Base-by-base conservation (phyloP, 2,113 vertebrate species). In the Pagrus major region DNA sequence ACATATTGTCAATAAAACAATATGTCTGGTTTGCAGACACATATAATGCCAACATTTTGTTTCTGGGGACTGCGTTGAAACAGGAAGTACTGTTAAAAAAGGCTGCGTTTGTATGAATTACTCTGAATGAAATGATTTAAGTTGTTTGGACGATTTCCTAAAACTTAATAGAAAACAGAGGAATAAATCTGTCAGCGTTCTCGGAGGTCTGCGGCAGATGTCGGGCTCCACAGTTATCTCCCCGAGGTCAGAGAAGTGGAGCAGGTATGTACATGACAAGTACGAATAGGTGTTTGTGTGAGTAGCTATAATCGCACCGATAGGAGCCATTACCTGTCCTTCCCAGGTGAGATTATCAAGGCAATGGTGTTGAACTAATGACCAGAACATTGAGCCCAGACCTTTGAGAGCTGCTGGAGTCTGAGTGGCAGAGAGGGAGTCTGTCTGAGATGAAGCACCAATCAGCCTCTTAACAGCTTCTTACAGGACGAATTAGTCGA, bases 311-410 rank as follows among this genome's bases (percentile, higher is more conserved):
- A 93, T 92, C 90, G 90, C 49, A 14, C 84, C 77, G 85, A 90
- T 83, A 89, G 84, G 87, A 92, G 59, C 88, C 91, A 91, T 94
- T 94, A 92, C 91, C 91, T 91, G 92, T 86, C 74, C 90, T 85
- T 91, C 93, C 90, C 92, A 93, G 92, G 91, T 94, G 88, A 91
- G 85, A 92, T 92, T 92, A 93, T 94, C 83, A 92, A 91, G 87
- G 90, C 92, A 92, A 90, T 90, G 91, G 89, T 90, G 78, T 88
- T 76, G 90, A 93, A 94, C 94, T 93, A 92, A 95, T 90, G 92
- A 93, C 90, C 76, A 81, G 84, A 93, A 91, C 89, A 88, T 86
- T 85, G 86, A 86, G 89, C 88, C 85, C 72, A 71, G 80, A 87
- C 88, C 80, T 54, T 75, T 27, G 76, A 63, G 41, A 71, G 88